Evolutionary conservation across 2,797 vertebrate genomes (phyloP).

Genomic region (Phataginus tricuspis): DNA sequence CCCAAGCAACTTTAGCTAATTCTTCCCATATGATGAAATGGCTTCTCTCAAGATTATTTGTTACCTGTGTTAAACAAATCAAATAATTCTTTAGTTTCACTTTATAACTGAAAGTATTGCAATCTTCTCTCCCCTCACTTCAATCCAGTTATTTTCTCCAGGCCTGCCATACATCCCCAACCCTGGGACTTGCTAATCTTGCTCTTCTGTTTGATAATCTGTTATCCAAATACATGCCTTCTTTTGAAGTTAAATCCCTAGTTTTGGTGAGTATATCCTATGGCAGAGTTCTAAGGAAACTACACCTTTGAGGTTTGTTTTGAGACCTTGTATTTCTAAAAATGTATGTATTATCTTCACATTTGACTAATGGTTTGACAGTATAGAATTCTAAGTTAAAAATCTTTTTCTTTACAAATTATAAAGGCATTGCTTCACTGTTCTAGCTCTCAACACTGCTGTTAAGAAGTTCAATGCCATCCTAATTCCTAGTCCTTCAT

Average conservation of each 20-base stretch:
- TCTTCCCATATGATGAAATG: background rate
- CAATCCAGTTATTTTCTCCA: background rate
- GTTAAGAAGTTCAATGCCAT: background rate
- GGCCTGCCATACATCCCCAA: background rate
- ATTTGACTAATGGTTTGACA: background rate
- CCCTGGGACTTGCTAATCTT: background rate
- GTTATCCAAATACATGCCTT: background rate
- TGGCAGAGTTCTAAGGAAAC: conserved; percentile 33
- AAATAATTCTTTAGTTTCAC: background rate
- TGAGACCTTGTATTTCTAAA: background rate
- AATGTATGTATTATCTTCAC: background rate
- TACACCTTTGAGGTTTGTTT: background rate
- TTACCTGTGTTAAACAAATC: background rate
- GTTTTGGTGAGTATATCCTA: background rate
- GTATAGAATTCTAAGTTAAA: background rate
- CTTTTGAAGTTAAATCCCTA: background rate
- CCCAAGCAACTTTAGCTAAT: background rate
- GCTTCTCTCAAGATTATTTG: background rate
- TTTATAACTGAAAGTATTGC: background rate
- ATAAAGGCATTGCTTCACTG: background rate
- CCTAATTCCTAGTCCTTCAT: background rate
- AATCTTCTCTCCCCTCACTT: background rate
- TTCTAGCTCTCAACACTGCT: background rate
- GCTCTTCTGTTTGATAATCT: background rate
- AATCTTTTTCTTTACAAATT: conserved; percentile 15